Conservation (phyloP, 2,797 vertebrate species). For the Pseudocheirus occidentalis region DNA sequence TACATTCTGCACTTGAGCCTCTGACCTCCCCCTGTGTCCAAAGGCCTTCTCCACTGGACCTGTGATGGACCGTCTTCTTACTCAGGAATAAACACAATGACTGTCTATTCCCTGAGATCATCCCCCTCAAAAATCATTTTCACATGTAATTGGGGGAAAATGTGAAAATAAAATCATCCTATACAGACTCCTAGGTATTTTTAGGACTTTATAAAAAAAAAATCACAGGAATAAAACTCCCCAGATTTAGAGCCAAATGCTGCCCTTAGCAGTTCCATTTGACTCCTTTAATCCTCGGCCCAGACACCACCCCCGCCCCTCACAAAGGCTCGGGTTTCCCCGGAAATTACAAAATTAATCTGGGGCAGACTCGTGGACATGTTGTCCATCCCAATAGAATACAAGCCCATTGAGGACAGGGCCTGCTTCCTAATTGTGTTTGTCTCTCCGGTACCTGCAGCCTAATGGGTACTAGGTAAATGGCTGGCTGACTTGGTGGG, state of each 20-base stretch:
- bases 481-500: background rate
- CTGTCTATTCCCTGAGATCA: background rate
- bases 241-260: background rate
- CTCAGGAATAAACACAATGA: background rate
- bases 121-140: background rate
- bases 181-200: background rate
- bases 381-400: background rate
- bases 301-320: background rate
- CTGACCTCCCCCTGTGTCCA: background rate
- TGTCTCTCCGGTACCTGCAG: background rate
- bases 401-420: background rate
- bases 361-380: background rate
- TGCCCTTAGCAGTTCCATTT: background rate
- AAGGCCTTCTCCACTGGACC: background rate
- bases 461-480: background rate
- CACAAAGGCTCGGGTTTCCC: background rate
- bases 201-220: background rate
- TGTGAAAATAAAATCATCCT: background rate
- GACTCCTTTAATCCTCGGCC: background rate
- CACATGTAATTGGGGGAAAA: background rate
- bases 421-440: background rate
- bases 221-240: background rate
- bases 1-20: background rate
- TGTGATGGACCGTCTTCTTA: background rate
- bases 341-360: background rate